Evolutionary conservation across 2,888 invertebrate genomes (phyloP).

Genomic region (Perizoma affinitatum): DNA sequence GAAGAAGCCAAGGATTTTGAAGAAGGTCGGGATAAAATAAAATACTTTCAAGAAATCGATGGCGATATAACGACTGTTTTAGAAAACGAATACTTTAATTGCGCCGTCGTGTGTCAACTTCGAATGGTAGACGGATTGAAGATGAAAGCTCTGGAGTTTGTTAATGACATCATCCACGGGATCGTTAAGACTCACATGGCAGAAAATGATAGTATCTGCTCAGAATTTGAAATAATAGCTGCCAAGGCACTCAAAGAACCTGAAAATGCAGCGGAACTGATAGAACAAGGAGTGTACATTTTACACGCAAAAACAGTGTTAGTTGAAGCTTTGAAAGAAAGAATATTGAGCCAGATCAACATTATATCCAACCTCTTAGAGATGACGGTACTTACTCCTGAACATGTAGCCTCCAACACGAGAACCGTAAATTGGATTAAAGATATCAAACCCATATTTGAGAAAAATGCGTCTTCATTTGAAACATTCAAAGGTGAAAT

Average conservation of each 20-base stretch:
- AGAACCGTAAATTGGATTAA: constrained; percentile 92
- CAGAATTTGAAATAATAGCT: constrained; percentile 88
- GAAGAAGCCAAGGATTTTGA: constrained; percentile 82
- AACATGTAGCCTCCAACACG: constrained; percentile 92
- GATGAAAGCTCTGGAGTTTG: constrained; percentile 81
- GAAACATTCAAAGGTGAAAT: constrained; percentile 93
- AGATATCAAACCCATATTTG: constrained; percentile 91
- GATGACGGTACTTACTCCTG: constrained; percentile 88
- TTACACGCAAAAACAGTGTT: constrained; percentile 89
- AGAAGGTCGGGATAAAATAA: constrained; percentile 84
- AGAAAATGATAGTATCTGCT: constrained; percentile 88
- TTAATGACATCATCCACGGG: constrained; percentile 85
- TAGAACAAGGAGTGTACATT: constrained; percentile 92
- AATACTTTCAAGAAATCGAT: constrained; percentile 84
- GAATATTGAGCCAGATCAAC: constrained; percentile 87
- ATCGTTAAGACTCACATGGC: constrained; percentile 86
- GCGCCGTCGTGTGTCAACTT: constrained; percentile 86
- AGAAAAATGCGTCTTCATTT: constrained; percentile 90
- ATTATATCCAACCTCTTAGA: constrained; percentile 89
- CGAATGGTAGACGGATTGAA: constrained; percentile 86
- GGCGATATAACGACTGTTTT: constrained; percentile 85
- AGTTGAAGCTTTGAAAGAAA: constrained; percentile 87
- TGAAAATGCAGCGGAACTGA: constrained; percentile 90
- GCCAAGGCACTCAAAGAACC: constrained; percentile 89
- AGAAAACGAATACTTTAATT: constrained; percentile 87